phyloP scores from a whole-genome alignment of 1,140 invertebrate species.

The Monomorium pharaonis region DNA sequence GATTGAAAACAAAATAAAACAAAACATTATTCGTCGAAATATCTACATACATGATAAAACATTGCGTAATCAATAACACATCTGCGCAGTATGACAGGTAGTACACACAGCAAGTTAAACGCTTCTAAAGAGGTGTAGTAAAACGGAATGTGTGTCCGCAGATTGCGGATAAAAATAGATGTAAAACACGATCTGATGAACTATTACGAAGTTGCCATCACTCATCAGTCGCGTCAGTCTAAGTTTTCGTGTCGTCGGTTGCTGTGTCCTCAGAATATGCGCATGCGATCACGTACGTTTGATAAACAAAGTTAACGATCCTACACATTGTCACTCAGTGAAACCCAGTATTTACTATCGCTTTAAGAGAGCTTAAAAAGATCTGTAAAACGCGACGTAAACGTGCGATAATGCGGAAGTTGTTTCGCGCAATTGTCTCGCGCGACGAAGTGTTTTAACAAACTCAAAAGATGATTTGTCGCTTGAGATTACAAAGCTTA shows the following conservation, averaged over 20 bases:
- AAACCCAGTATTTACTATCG: background rate
- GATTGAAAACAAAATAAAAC: background rate
- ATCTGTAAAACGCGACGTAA: background rate
- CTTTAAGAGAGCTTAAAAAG: background rate
- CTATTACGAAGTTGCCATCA: constrained; percentile 18
- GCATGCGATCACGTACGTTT: constrained; percentile 1
- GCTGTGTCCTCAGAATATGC: constrained; percentile 1
- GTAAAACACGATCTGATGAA: constrained; percentile 26
- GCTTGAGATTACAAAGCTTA: background rate
- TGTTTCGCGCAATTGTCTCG: background rate
- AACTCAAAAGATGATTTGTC: background rate
- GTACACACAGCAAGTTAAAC: background rate
- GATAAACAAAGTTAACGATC: constrained; percentile 33
- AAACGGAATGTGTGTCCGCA: constrained; percentile 18
- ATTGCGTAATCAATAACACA: constrained; percentile 44
- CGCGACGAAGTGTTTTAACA: background rate
- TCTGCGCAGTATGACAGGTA: constrained; percentile 31
- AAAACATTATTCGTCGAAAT: background rate
- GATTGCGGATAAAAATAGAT: constrained; percentile 33
- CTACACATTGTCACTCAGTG: background rate
- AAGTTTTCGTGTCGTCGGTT: background rate
- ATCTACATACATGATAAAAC: constrained; percentile 29
- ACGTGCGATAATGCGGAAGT: background rate
- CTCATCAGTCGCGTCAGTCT: background rate
- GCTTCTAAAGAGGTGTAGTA: constrained; percentile 23